Conservation (phyloP, 23 tunicate genomes). For the Ciona savignyi region DNA sequence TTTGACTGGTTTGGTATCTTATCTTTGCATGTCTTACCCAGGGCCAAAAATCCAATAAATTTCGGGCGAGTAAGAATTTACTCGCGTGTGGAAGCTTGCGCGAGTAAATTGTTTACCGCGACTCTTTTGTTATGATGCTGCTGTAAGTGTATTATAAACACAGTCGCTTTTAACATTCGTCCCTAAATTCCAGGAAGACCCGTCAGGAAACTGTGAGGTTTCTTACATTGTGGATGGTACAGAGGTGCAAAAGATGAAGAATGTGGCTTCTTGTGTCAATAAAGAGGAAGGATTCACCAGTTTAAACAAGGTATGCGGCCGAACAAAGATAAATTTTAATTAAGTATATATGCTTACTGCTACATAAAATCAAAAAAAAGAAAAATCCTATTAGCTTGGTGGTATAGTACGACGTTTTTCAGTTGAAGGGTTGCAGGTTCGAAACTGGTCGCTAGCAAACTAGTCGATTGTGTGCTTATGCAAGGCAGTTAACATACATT, state of each 20-base stretch:
- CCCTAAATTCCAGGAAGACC: conserved; percentile 55
- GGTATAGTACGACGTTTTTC: too few relatives aligned
- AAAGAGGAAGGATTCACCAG: conserved; percentile 60
- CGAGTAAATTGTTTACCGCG: too few relatives aligned
- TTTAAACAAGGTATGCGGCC: conserved; percentile 50
- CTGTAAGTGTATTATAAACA: too few relatives aligned
- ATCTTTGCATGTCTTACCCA: neutral
- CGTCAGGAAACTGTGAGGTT: conserved; percentile 60
- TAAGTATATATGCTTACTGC: neutral
- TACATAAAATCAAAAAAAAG: neutral
- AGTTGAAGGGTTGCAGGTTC: too few relatives aligned
- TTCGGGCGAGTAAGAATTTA: too few relatives aligned
- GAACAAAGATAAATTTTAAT: too few relatives aligned
- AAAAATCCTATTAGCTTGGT: neutral
- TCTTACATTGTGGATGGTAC: conserved; percentile 37
- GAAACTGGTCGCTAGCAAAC: too few relatives aligned
- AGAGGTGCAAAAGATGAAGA: conserved; percentile 67
- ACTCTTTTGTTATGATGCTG: too few relatives aligned
- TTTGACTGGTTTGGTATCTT: neutral
- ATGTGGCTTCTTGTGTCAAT: conserved; percentile 53
- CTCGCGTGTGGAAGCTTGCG: too few relatives aligned
- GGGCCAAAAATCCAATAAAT: neutral
- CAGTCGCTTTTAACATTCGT: conserved; percentile 1
- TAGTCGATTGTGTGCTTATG: too few relatives aligned
- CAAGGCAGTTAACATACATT: too few relatives aligned